Conservation (phyloP, 2,797 vertebrate genomes). For the Lithobates pipiens region DNA sequence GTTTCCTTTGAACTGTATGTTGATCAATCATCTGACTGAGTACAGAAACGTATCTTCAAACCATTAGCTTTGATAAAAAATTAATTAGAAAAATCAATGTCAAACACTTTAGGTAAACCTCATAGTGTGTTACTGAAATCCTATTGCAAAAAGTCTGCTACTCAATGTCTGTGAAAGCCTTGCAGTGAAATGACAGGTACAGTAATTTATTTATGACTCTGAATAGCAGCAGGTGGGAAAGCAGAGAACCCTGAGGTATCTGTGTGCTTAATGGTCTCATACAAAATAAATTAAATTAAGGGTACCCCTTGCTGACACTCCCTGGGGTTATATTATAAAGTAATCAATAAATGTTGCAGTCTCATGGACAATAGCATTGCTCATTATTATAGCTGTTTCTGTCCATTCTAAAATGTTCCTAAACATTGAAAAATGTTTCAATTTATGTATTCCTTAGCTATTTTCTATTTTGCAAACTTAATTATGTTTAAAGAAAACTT, state of each 20-base stretch:
- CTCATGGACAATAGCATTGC: constrained; percentile 34
- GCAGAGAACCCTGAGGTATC: constrained; percentile 50
- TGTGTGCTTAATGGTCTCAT: constrained; percentile 55
- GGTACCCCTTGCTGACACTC: constrained; percentile 49
- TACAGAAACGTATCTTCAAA: constrained; percentile 14
- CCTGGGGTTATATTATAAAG: constrained; percentile 52
- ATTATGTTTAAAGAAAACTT: no score
- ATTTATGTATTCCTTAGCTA: no score
- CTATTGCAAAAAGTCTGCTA: constrained; percentile 4
- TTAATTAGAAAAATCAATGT: constrained; percentile 32
- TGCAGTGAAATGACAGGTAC: constrained; percentile 41
- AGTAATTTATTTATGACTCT: constrained; percentile 50
- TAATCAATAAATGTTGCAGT: constrained; percentile 51
- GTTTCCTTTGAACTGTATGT: background rate
- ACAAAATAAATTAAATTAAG: constrained; percentile 58
- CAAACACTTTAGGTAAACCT: constrained; percentile 24
- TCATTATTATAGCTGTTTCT: constrained; percentile 44
- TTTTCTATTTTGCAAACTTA: no score
- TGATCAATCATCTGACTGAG: background rate
- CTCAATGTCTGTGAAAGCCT: constrained; percentile 23
- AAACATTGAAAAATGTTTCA: constrained; percentile 23
- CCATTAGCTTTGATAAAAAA: constrained; percentile 48
- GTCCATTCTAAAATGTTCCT: constrained; percentile 8
- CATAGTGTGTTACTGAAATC: constrained; percentile 22
- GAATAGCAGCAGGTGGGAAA: constrained; percentile 51